A percentile compares a stretch with the other conserved stretches of the same genome.
phyloP scores from a whole-genome alignment of 2,888 invertebrate genomes.

The Notodromas monacha region DNA sequence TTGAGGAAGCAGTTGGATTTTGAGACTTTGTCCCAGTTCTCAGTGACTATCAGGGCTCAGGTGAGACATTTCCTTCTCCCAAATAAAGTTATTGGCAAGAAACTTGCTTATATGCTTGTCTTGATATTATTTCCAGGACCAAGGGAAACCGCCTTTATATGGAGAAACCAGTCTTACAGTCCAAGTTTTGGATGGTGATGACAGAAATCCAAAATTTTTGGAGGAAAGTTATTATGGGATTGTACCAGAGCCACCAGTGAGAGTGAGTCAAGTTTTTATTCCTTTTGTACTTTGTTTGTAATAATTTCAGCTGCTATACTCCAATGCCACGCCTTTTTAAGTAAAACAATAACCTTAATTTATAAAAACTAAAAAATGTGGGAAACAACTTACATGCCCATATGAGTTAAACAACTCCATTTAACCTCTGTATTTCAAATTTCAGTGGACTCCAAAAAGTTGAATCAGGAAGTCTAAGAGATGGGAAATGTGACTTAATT shows the following conservation, averaged over 20 bases:
- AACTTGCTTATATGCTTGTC: background rate
- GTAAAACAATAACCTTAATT: too few relatives aligned
- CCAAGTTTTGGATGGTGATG: slow-evolving; percentile 54
- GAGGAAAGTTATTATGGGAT: slow-evolving; percentile 37
- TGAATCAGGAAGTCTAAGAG: too few relatives aligned
- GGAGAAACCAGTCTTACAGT: slow-evolving; percentile 40
- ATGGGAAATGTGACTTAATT: too few relatives aligned
- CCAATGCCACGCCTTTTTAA: too few relatives aligned
- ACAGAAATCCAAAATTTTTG: slow-evolving; percentile 53
- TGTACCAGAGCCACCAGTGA: slow-evolving; percentile 20
- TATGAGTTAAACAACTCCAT: too few relatives aligned
- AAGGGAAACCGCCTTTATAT: slow-evolving; percentile 40
- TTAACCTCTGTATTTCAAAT: too few relatives aligned
- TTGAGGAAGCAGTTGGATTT: slow-evolving; percentile 48
- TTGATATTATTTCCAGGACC: slow-evolving; percentile 22
- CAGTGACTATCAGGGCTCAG: slow-evolving; percentile 28
- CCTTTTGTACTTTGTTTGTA: background rate
- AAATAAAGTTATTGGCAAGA: slow-evolving; percentile 9
- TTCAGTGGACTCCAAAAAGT: too few relatives aligned
- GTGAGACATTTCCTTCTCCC: slow-evolving; percentile 13
- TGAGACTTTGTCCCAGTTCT: slow-evolving; percentile 41
- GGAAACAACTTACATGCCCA: too few relatives aligned
- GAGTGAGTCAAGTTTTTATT: background rate
- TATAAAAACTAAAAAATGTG: too few relatives aligned
- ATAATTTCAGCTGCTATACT: too few relatives aligned